Base-by-base conservation (phyloP, 2,113 vertebrate species). In the Tragelaphus imberbis region DNA sequence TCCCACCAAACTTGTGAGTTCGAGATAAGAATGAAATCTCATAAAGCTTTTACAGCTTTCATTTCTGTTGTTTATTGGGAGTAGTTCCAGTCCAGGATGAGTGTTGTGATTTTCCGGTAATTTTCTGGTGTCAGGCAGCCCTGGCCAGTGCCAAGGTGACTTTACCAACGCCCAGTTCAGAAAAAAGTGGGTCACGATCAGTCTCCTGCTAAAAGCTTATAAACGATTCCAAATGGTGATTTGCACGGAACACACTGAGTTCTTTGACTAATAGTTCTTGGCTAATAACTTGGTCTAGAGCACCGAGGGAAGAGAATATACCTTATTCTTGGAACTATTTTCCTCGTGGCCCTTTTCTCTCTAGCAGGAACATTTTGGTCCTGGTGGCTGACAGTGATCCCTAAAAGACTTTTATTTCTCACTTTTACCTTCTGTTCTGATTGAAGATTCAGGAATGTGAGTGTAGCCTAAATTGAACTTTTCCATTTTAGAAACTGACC, bases 91-190 rank as follows among this genome's bases (percentile, higher is more conserved):
- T 40, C 49, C 10, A 95, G 33, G 21, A n/a, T 87, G 85, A 93
- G 71, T 84, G 95, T 27, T 91, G 81, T 96, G 88, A 91, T 95
- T 97, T 95, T 90, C 87, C 88, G 84, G 27, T 91, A 96, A 80
- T 97, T 96, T 97, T 90, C 95, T 97, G 75, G 61, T 85, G 36
- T 56, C 10, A 25, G 28, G 56, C 15, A 92, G 25, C 36, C 25
- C 28, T 40, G 33, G 40, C 25, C 97, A 94, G 90, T 95, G 95
- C 97, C 97, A 97, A 93, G 91, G 96, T 97, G 95, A 97, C 95
- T 98, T 92, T 93, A 56, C 71, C 58, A 91, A 87, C 30, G 61
- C 27, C 79, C 8, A 11, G 65, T 68, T 96, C 25, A 88, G 36
- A 91, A 80, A 91, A 91, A 95, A 95, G 80, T 63, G 44, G 84